Evolutionary conservation across 2,888 invertebrate genomes (phyloP).

Genomic region (Chaitophorus viminalis): DNA sequence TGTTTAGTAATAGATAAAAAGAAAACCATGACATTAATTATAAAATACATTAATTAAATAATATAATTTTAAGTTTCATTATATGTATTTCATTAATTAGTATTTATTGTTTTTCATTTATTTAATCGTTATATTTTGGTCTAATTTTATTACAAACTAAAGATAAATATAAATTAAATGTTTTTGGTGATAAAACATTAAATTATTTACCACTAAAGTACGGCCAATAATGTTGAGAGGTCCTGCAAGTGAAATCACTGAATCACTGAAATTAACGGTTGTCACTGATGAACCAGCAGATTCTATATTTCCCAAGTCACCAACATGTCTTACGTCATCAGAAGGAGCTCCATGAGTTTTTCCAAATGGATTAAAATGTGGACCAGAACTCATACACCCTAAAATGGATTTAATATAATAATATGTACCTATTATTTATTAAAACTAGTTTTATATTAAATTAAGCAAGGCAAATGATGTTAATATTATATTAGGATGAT

Average conservation of each 20-base stretch:
- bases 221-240: conserved; percentile 80
- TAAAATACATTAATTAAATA: no score
- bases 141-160: no score
- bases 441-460: background rate
- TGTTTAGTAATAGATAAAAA: no score
- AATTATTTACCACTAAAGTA: conserved; percentile 65
- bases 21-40: no score
- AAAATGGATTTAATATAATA: conserved; percentile 15
- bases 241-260: conserved; percentile 76
- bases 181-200: background rate
- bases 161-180: no score
- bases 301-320: conserved; percentile 88
- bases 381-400: conserved; percentile 91
- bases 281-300: conserved; percentile 75
- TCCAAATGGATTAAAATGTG: conserved; percentile 89
- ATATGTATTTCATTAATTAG: no score
- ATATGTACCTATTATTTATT: background rate
- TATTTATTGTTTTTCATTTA: no score
- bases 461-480: background rate
- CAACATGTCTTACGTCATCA: conserved; percentile 81
- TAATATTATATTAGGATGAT: no score
- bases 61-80: no score
- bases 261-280: conserved; percentile 75
- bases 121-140: no score
- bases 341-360: conserved; percentile 86